Evolutionary conservation across 2,113 vertebrate genomes (phyloP), one percentile per base, ranked within the genome.

Genomic region (Balaeniceps rex): DNA sequence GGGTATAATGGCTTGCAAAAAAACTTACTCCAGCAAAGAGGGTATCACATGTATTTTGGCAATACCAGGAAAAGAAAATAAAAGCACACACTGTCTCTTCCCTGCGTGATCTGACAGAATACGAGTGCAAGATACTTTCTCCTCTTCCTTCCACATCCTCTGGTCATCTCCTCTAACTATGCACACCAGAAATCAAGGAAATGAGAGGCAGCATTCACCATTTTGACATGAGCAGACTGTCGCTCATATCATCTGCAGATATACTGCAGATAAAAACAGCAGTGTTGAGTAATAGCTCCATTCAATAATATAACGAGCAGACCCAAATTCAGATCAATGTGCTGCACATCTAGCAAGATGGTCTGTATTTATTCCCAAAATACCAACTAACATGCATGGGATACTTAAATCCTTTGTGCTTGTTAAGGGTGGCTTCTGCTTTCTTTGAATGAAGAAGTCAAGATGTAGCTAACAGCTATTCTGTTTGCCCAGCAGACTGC

Each of bases 241-340:
- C 36, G 5, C 70, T 76, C 0, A 0, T 9, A 2, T 18, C 21
- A 26, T 11, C 42, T 54, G 36, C 78, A 52, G 63, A 42, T 29
- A 64, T 8, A 19, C 44, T 8, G 61, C 70, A 49, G 78, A 26
- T 14, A 66, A 71, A 49, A 25, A 9, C 22, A 44, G 61, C 63
- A 42, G 36, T 3, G 38, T 5, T 16, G 68, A 58, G n/a, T 7
- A 33, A 17, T 1, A 52, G 84, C 57, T 42, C 52, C 66, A 46
- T 10, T 8, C 66, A 69, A 8, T 0, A 66, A 19, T 0, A 4
- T 4, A 65, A 19, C 0, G 0, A 65, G 47, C 76, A 81, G 64
- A 42, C 16, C 52, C 72, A 17, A 81, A 44, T 33, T 57, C 58
- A 77, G 16, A 65, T 26, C 47, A 12, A 46, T 1, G 7, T 10